Base-by-base conservation (phyloP, 2,113 vertebrate species). In the Dicerorhinus sumatrensis region DNA sequence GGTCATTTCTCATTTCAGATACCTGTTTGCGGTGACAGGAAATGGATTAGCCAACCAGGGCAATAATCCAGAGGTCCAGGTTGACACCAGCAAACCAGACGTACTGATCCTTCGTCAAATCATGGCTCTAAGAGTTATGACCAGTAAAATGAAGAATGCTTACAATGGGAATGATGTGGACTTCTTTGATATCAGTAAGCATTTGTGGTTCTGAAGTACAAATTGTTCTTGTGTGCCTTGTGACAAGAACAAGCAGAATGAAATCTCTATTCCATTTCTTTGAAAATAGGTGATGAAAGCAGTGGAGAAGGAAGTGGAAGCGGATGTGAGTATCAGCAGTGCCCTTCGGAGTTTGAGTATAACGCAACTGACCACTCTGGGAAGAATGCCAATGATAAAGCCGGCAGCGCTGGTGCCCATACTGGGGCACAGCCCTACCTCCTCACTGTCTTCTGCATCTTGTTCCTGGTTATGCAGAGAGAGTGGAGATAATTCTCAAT, bases 31-130 rank as follows among this genome's bases (percentile, higher is more conserved):
- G 2, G 99, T 99, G 95, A 99, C 99, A 81, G 99, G 99, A 63
- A 99, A 99, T 0, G 99, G 99, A 42, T 98, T 99, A 97, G 99
- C 99, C 97, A 99, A 99, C 98, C 99, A 99, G 97, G 99, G 99
- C 36, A 99, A 99, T 27, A 99, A 99, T 98, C 99, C 99, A 0
- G 99, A 99, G 62, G 99, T 99, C 81, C 99, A 99, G 27, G 99
- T 99, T 0, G 99, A 99, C 97, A 99, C 99, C 87, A 99, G 99
- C 46, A 99, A 99, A 97, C 99, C 99, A 3, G 99, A 99, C 95
- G 98, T 98, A 33, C 95, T 99, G 97, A 99, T 99, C 96, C 99
- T 99, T 73, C 99, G 98, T 96, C 99, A 99, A 96, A 99, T 99
- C 81, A 99, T 99, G 93, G 98, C 98, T 60, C 98, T 99, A 93